Conservation (phyloP, 2,888 invertebrate species). For the Plusia festucae region DNA sequence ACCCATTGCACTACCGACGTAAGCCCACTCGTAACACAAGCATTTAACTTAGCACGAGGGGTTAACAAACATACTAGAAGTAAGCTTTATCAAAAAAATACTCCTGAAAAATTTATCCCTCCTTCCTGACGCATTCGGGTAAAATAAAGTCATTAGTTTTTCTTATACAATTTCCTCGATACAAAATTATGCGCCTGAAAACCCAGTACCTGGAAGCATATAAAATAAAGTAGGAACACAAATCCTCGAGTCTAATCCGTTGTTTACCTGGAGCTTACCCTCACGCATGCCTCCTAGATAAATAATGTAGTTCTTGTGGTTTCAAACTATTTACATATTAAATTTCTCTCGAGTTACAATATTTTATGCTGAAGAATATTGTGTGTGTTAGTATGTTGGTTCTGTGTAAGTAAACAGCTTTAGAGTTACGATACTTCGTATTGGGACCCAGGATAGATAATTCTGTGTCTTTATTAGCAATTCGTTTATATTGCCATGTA, state of each 20-base stretch:
- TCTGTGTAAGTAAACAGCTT: background rate
- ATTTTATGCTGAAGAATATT: slow-evolving; percentile 15
- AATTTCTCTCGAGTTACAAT: slow-evolving; percentile 34
- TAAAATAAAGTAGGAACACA: background rate
- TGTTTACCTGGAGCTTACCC: slow-evolving; percentile 8
- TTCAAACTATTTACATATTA: slow-evolving; percentile 47
- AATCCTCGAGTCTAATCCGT: slow-evolving; percentile 8
- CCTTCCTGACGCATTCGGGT: no score
- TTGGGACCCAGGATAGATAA: background rate
- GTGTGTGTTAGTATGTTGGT: background rate
- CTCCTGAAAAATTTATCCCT: no score
- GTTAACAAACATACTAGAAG: no score
- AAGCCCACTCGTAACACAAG: no score
- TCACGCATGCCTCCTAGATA: slow-evolving; percentile 19
- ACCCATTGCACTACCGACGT: no score
- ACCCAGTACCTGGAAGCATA: background rate
- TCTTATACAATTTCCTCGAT: background rate
- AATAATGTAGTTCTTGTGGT: slow-evolving; percentile 40
- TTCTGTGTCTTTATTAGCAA: no score
- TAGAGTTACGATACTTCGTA: background rate
- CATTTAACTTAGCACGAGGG: no score
- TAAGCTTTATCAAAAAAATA: no score
- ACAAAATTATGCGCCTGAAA: background rate
- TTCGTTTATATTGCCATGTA: no score
- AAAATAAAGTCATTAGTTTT: no score